Conservation (phyloP, 2,888 invertebrate species). For the Tetragonisca angustula region DNA sequence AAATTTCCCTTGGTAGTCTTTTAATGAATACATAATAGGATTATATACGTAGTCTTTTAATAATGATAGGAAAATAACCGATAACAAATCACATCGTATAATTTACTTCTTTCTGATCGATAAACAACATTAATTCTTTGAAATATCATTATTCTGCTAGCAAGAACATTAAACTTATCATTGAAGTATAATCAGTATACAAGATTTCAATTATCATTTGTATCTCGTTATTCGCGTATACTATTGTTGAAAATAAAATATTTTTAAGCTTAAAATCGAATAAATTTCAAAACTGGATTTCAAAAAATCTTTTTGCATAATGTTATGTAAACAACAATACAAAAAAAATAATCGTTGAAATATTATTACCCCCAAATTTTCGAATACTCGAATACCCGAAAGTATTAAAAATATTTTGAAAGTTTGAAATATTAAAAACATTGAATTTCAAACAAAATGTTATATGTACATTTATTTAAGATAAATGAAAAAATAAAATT, state of each 20-base stretch:
- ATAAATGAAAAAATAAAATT: no score
- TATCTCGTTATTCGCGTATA: not conserved
- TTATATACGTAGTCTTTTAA: not conserved
- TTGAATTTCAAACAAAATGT: no score
- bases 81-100: not conserved
- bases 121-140: not conserved
- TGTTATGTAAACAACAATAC: not conserved
- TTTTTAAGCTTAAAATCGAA: not conserved
- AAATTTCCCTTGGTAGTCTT: not conserved
- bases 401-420: no score
- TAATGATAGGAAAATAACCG: not conserved
- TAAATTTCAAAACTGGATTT: not conserved
- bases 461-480: no score
- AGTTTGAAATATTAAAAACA: no score
- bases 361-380: not conserved
- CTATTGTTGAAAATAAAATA: not conserved
- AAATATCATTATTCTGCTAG: not conserved
- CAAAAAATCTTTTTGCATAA: not conserved
- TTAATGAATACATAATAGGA: constrained; percentile 2
- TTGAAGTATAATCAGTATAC: no score
- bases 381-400: no score
- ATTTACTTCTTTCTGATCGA: not conserved
- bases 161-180: not conserved
- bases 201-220: not conserved
- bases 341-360: not conserved